These are phyloP conservation scores for Boloria euphrosyne DNA, from an alignment of 2,888 invertebrate species.

Conservation along the genomic window DNA sequence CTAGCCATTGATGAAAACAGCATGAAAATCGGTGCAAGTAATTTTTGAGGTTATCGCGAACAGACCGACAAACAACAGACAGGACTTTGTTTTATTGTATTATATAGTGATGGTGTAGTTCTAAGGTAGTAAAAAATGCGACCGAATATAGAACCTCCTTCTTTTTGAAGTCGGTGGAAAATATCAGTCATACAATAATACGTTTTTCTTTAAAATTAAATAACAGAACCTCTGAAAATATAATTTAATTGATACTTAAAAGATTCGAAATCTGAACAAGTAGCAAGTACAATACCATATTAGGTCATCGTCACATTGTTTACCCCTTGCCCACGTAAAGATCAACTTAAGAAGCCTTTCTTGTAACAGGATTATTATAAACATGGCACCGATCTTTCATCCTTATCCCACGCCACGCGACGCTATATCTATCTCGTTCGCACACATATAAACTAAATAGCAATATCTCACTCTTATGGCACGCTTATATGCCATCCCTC, in stretches of 20 bases:
- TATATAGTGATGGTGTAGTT: too few species aligned
- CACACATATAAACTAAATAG: conserved; percentile 21
- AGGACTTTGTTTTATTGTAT: too few species aligned
- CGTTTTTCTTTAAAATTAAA: too few species aligned
- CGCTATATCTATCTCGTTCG: conserved; percentile 46
- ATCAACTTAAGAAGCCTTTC: conserved; percentile 43
- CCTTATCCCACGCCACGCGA: conserved; percentile 67
- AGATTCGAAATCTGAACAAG: not conserved
- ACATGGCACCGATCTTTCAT: conserved; percentile 49
- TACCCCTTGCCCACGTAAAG: conserved; percentile 22
- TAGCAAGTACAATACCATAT: conserved; percentile 29
- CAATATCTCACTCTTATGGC: conserved; percentile 39
- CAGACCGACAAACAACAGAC: too few species aligned
- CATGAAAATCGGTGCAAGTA: too few species aligned
- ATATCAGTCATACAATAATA: too few species aligned
- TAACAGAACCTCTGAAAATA: not conserved
- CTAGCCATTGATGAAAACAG: too few species aligned
- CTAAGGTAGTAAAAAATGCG: too few species aligned
- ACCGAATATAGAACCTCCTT: too few species aligned
- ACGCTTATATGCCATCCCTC: conserved; percentile 54
- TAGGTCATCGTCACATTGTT: conserved; percentile 29
- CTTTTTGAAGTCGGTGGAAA: too few species aligned
- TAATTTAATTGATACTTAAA: too few species aligned
- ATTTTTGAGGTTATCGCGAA: too few species aligned
- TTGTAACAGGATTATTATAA: conserved; percentile 65